Evolutionary conservation across 2,888 invertebrate genomes (phyloP).

Genomic region (Macropis europaea): DNA sequence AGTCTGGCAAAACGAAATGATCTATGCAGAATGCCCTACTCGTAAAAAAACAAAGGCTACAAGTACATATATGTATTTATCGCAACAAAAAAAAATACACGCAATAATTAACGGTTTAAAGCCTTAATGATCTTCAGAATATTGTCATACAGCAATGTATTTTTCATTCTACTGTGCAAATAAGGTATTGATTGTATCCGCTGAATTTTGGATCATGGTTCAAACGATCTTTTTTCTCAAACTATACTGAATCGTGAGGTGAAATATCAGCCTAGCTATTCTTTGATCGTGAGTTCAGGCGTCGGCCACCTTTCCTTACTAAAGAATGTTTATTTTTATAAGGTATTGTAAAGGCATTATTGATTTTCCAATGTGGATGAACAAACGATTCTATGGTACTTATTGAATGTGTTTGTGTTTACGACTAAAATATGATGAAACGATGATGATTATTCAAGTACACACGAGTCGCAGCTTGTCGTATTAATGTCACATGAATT

Average conservation of each 20-base stretch:
- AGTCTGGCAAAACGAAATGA: conserved; percentile 38
- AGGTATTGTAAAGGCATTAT: conserved; percentile 33
- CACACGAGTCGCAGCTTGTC: not conserved
- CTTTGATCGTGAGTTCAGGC: conserved; percentile 25
- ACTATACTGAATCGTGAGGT: conserved; percentile 22
- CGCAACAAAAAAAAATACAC: conserved; percentile 42
- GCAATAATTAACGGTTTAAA: conserved; percentile 55
- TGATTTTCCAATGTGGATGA: conserved; percentile 25
- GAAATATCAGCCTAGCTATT: conserved; percentile 33
- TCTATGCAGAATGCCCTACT: conserved; percentile 29
- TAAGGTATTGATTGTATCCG: conserved; percentile 16
- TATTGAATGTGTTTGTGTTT: conserved; percentile 9
- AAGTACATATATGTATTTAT: conserved; percentile 50
- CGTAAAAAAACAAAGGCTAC: conserved; percentile 45
- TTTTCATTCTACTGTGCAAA: conserved; percentile 42
- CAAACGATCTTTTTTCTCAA: conserved; percentile 22
- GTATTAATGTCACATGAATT: conserved; percentile 11
- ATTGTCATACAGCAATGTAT: conserved; percentile 40
- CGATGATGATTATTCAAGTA: not conserved
- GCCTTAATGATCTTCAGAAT: conserved; percentile 44
- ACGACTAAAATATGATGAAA: not conserved
- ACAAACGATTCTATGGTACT: conserved; percentile 15
- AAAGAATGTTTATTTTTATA: conserved; percentile 54
- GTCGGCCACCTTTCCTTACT: conserved; percentile 16
- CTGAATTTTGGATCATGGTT: conserved; percentile 39